Base-by-base conservation (phyloP, 2,113 vertebrate genomes). In the Chloropsis cyanopogon region DNA sequence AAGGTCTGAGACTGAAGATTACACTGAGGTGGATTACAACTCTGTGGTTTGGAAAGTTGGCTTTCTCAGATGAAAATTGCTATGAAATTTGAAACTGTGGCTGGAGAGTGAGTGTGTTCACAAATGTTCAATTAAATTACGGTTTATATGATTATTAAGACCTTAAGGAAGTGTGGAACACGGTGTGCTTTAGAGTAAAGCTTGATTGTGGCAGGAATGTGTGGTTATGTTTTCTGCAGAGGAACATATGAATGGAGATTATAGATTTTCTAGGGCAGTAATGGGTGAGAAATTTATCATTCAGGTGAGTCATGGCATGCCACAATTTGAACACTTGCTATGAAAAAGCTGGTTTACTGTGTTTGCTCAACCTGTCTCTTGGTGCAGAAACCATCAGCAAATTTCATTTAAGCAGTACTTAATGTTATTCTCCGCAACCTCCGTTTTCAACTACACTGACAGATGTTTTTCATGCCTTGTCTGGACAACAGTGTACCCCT, bases 401-500 rank as follows among this genome's bases (percentile, higher is more conserved):
- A 16, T 63, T 49, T 80, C 9, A 37, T 68, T 8, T 39, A 33
- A 44, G 19, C 11, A 29, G 13, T 11, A 31, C 23, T 54, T 73
- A 60, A 33, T 2, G 1, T 78, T 65, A 12, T 4, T 33, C 8
- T 60, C 19, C 8, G 31, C 20, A n/a, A 5, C 6, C 9, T 56
- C 26, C 13, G 6, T 60, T 85, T 31, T 78, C 46, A 65, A 4
- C 11, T 46, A 3, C 7, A 10, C 5, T 33, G 12, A 31, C 3
- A 24, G 18, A 19, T 2, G 5, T 33, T 78, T 93, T 52, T 72
- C 33, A 54, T 41, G 28, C 46, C n/a, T 25, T 31, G 20, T 64
- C 20, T 66, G 41, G 14, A 46, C 11, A 8, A 33, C 18, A n/a
- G 4, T 1, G 1, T 26, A 28, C 3, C 6, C 19, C 15, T n/a